Evolutionary conservation across 2,797 vertebrate genomes (phyloP).

Genomic region (Cheirogaleus major): DNA sequence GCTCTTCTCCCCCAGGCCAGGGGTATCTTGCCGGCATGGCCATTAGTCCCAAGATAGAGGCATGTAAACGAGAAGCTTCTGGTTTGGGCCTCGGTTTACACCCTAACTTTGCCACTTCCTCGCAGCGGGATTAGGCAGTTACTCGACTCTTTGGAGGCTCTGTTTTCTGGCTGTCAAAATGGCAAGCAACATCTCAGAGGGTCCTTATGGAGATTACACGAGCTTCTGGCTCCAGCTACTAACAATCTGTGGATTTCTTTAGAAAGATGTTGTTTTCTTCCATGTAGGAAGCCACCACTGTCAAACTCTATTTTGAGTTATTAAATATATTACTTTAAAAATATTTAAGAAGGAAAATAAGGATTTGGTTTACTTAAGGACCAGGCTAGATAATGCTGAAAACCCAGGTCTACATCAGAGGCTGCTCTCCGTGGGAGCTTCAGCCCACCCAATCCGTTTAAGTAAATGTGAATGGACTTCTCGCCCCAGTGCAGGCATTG

Average conservation of each 20-base stretch:
- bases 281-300: background rate
- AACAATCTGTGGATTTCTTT: background rate
- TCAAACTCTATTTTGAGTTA: background rate
- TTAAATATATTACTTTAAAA: background rate
- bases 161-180: background rate
- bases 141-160: background rate
- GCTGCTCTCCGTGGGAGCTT: background rate
- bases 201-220: background rate
- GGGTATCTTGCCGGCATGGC: background rate
- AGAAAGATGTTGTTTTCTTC: background rate
- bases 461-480: background rate
- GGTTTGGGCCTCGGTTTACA: background rate
- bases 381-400: background rate
- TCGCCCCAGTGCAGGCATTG: accelerated
- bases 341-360: background rate
- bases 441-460: background rate
- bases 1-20: background rate
- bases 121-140: background rate
- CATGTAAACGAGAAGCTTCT: background rate
- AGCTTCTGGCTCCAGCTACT: background rate
- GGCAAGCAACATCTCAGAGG: background rate
- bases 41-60: background rate
- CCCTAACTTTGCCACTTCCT: background rate
- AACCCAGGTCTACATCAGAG: background rate
- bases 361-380: background rate